phyloP scores from a whole-genome alignment of 2,113 vertebrate species.

The Laticauda colubrina region DNA sequence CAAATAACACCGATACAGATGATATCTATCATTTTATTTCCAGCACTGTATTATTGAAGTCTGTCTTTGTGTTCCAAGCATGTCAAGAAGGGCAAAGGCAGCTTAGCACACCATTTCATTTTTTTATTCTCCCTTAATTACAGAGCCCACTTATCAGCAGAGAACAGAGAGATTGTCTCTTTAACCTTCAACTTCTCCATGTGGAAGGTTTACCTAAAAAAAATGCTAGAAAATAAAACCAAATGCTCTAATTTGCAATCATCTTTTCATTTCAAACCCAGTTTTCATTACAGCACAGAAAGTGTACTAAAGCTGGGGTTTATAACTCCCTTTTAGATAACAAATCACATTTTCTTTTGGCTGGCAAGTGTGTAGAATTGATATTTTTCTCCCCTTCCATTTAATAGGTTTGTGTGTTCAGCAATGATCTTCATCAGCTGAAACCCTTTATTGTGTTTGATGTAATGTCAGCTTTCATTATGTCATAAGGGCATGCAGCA shows the following conservation, averaged over 20 bases:
- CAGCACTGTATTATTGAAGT: conserved; percentile 1
- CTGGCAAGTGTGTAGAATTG: conserved; percentile 74
- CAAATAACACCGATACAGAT: not conserved
- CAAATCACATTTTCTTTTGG: conserved; percentile 79
- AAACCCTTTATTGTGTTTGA: conserved; percentile 99
- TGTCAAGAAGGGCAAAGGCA: conserved; percentile 25
- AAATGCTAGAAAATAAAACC: conserved; percentile 67
- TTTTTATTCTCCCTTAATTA: conserved; percentile 65
- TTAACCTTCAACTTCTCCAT: conserved; percentile 70
- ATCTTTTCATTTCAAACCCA: conserved; percentile 66
- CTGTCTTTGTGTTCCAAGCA: conserved; percentile 52
- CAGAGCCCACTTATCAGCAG: conserved; percentile 61
- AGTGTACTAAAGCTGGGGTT: conserved; percentile 74
- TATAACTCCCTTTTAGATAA: conserved; percentile 78
- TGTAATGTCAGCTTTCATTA: conserved; percentile 99
- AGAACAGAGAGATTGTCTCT: conserved; percentile 47
- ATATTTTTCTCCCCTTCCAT: conserved; percentile 70
- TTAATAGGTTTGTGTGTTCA: conserved; percentile 85
- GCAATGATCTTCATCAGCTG: conserved; percentile 95
- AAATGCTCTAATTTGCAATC: conserved; percentile 74
- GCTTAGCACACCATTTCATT: conserved; percentile 57
- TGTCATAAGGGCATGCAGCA: conserved; percentile 63
- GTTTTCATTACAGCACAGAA: conserved; percentile 74
- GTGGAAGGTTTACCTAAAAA: conserved; percentile 68
- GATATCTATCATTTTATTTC: conserved; percentile 2